Evolutionary conservation across 2,888 invertebrate genomes (phyloP).

Genomic region (Scaptomyza reducta): DNA sequence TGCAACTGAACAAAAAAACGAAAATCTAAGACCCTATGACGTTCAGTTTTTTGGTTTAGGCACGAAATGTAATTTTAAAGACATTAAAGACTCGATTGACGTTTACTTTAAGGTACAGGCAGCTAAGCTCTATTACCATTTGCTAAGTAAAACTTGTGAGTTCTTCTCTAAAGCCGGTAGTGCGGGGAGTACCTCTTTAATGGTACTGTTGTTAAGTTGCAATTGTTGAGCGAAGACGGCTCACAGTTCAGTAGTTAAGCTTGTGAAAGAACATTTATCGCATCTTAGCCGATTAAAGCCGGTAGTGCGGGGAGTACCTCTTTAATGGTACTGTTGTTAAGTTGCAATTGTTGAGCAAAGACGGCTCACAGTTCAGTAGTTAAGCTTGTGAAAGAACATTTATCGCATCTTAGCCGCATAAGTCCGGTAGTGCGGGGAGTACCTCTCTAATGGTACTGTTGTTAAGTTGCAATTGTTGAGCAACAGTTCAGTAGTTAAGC

Average conservation of each 20-base stretch:
- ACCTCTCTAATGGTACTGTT: neutral
- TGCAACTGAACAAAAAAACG: neutral
- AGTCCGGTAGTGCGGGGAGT: conserved; percentile 1
- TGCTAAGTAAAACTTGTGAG: neutral
- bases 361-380: neutral
- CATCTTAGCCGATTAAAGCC: too few species aligned
- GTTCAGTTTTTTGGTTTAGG: neutral
- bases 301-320: neutral
- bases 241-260: too few species aligned
- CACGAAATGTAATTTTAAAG: neutral
- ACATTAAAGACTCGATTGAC: neutral
- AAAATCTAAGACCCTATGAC: too few species aligned
- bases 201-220: neutral
- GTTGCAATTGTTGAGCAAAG: neutral
- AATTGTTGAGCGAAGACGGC: neutral
- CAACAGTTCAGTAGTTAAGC: too few species aligned
- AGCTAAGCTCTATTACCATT: neutral
- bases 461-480: neutral
- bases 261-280: too few species aligned
- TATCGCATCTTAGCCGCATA: too few species aligned
- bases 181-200: neutral
- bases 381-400: too few species aligned
- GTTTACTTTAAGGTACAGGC: neutral
- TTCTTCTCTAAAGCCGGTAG: too few species aligned
- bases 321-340: neutral